Conservation (phyloP, 2,888 invertebrate species). For the Temnothorax unifasciatus region DNA sequence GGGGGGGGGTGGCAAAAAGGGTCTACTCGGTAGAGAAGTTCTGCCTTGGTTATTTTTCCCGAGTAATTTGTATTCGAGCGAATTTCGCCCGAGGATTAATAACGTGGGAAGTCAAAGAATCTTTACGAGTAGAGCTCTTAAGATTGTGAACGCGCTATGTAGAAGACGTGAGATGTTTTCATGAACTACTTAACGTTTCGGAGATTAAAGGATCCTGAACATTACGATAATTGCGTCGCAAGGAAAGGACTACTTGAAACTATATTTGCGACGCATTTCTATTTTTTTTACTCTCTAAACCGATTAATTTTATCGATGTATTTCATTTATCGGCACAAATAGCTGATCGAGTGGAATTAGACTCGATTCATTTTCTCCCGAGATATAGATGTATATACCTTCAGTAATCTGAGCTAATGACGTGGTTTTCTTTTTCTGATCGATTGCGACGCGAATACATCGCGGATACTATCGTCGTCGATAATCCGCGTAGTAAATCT, state of each 20-base stretch:
- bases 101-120: slow-evolving; percentile 1
- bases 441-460: slow-evolving; percentile 8
- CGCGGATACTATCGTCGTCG: neutral
- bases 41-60: slow-evolving; percentile 27
- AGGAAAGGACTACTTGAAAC: neutral
- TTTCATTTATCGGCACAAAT: neutral
- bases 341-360: slow-evolving; percentile 27
- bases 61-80: slow-evolving; percentile 42
- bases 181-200: neutral
- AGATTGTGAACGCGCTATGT: neutral
- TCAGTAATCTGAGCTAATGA: neutral
- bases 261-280: neutral
- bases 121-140: no score
- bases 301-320: neutral
- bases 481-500: slow-evolving; percentile 53
- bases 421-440: neutral
- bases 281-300: neutral
- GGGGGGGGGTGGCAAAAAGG: slow-evolving; percentile 35
- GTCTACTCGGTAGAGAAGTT: slow-evolving; percentile 16
- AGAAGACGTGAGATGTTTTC: neutral
- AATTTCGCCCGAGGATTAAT: slow-evolving; percentile 40
- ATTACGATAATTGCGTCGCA: neutral
- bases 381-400: neutral
- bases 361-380: slow-evolving; percentile 9
- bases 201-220: neutral